Evolutionary conservation across 2,797 vertebrate genomes (phyloP).

Genomic region (Dipus sagitta): DNA sequence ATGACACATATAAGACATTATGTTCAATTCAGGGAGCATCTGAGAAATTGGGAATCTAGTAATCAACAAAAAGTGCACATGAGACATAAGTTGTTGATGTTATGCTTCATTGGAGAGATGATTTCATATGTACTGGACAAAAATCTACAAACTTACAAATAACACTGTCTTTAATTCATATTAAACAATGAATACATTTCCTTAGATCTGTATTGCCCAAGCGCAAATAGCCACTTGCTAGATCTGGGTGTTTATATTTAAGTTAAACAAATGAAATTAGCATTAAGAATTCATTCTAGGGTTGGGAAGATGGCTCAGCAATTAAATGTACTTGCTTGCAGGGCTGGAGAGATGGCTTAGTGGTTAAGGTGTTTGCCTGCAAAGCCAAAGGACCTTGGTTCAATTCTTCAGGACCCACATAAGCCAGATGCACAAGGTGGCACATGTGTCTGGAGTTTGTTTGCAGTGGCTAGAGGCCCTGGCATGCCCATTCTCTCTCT

Average conservation of each 20-base stretch:
- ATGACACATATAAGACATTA: neutral
- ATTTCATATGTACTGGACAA: neutral
- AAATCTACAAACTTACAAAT: neutral
- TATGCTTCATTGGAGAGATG: neutral
- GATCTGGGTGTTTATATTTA: neutral
- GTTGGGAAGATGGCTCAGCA: too few species aligned
- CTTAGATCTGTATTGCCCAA: neutral
- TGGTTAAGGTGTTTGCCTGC: too few species aligned
- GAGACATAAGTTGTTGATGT: neutral
- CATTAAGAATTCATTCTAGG: neutral
- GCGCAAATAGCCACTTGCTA: neutral
- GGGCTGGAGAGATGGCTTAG: too few species aligned
- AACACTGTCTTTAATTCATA: neutral
- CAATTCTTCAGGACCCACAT: too few species aligned
- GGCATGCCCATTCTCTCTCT: too few species aligned
- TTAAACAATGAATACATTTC: neutral
- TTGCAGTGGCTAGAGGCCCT: too few species aligned
- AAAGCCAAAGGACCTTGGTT: too few species aligned
- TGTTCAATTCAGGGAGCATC: neutral
- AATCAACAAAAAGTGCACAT: neutral
- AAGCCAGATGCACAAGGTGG: too few species aligned
- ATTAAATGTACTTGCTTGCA: too few species aligned
- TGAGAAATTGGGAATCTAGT: neutral
- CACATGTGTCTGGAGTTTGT: too few species aligned
- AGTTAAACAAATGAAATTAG: neutral